Percentiles rank a stretch among this genome's conserved stretches.
Conservation (phyloP, 2,113 vertebrate genomes). For the Hydrolagus affinis region DNA sequence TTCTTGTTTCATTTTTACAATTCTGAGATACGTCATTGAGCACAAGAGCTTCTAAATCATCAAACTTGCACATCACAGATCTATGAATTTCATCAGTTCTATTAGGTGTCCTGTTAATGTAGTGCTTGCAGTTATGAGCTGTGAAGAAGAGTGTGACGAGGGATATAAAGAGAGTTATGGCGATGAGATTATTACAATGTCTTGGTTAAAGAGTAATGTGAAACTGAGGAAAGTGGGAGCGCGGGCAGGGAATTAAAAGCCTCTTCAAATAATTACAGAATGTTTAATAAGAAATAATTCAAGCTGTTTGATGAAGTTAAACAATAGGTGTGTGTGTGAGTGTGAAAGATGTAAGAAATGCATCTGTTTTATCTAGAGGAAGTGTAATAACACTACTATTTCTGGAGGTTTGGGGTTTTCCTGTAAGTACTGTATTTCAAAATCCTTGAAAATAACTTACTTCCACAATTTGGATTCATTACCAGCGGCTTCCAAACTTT, state of each 20-base stretch:
- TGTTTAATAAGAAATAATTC: background rate
- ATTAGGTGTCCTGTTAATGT: too few relatives aligned
- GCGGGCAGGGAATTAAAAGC: too few relatives aligned
- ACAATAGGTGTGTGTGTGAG: background rate
- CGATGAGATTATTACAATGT: too few relatives aligned
- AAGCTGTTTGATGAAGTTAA: background rate
- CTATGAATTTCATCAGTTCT: too few relatives aligned
- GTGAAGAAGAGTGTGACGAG: too few relatives aligned
- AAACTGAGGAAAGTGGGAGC: background rate
- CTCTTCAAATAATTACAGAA: background rate
- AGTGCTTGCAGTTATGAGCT: too few relatives aligned
- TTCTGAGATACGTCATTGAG: background rate
- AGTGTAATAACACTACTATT: background rate
- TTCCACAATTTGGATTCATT: slow-evolving; percentile 23
- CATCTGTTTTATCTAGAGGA: background rate
- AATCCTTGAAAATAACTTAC: slow-evolving; percentile 6
- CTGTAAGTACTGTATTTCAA: background rate
- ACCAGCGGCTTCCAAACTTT: too few relatives aligned
- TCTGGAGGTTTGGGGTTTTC: background rate
- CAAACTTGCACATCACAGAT: too few relatives aligned
- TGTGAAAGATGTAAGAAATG: background rate
- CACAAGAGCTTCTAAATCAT: too few relatives aligned
- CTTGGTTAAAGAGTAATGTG: background rate
- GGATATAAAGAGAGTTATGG: too few relatives aligned
- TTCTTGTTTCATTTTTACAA: background rate